A percentile compares a stretch with the other conserved stretches of the same genome.
These are phyloP conservation scores for Drosophila pseudotalamancana DNA, from an alignment of 2,888 invertebrate species.

Conservation along the genomic window DNA sequence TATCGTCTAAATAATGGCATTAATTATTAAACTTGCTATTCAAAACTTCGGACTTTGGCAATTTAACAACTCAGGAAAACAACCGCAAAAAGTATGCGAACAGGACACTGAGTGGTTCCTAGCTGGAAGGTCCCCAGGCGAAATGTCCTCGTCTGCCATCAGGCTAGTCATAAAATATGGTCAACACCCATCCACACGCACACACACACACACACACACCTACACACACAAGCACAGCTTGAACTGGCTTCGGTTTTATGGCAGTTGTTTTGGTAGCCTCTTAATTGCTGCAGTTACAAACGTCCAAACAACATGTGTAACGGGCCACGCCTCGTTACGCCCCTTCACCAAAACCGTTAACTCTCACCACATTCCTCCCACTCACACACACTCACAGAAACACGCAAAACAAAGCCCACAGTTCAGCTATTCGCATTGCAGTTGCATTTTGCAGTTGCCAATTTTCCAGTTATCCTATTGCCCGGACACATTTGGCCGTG, in stretches of 20 bases:
- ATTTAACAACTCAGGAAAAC: slow-evolving; percentile 44
- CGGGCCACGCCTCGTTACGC: slow-evolving; percentile 30
- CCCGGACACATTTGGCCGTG: background rate
- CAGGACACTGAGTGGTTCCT: slow-evolving; percentile 6
- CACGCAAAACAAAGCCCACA: slow-evolving; percentile 42
- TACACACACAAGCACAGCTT: background rate
- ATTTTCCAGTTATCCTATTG: slow-evolving; percentile 22
- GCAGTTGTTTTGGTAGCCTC: slow-evolving; percentile 48
- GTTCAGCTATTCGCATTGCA: slow-evolving; percentile 55
- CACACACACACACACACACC: slow-evolving; percentile 2
- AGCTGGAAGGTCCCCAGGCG: slow-evolving; percentile 35
- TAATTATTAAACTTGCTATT: slow-evolving; percentile 66
- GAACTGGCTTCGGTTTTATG: slow-evolving; percentile 55
- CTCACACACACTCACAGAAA: slow-evolving; percentile 1
- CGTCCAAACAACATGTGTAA: slow-evolving; percentile 52
- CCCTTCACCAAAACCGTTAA: background rate
- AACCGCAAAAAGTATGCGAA: slow-evolving; percentile 34
- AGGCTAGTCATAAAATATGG: slow-evolving; percentile 69
- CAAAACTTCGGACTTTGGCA: slow-evolving; percentile 58
- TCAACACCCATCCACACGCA: slow-evolving; percentile 21
- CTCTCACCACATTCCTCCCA: background rate
- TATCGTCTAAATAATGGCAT: slow-evolving; percentile 42
- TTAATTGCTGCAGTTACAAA: slow-evolving; percentile 73
- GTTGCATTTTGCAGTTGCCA: slow-evolving; percentile 33
- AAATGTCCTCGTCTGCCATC: slow-evolving; percentile 58